Conservation (phyloP, 2,888 invertebrate species). For the Nephrotoma appendiculata region DNA sequence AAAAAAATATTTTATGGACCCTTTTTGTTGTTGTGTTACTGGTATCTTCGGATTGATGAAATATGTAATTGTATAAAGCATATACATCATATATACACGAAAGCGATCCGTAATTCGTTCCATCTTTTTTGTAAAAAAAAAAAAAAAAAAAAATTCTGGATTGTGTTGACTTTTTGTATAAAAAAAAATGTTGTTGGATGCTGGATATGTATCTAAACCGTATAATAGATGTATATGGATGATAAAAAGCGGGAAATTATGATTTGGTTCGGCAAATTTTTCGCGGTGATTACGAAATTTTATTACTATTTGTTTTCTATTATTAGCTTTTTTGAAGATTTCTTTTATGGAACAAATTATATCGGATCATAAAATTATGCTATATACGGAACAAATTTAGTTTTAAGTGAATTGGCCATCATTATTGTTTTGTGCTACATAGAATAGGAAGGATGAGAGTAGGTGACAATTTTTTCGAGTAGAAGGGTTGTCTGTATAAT, state of each 20-base stretch:
- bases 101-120: background rate
- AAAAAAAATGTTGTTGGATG: background rate
- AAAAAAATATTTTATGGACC: background rate
- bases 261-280: constrained; percentile 3
- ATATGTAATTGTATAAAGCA: too few relatives aligned
- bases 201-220: background rate
- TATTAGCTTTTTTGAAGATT: background rate
- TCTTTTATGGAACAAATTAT: background rate
- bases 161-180: background rate
- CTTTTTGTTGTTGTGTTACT: background rate
- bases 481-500: background rate
- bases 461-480: background rate
- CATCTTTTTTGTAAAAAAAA: background rate
- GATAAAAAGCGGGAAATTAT: background rate
- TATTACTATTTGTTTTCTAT: background rate
- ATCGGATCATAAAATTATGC: background rate
- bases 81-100: background rate
- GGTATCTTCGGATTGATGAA: too few relatives aligned
- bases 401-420: background rate
- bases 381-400: background rate
- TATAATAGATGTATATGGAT: background rate
- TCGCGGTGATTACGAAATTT: background rate
- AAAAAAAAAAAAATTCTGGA: background rate
- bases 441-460: background rate
- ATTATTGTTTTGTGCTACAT: background rate